Conservation (phyloP, 2,797 vertebrate genomes). For the Leptodactylus fallax region DNA sequence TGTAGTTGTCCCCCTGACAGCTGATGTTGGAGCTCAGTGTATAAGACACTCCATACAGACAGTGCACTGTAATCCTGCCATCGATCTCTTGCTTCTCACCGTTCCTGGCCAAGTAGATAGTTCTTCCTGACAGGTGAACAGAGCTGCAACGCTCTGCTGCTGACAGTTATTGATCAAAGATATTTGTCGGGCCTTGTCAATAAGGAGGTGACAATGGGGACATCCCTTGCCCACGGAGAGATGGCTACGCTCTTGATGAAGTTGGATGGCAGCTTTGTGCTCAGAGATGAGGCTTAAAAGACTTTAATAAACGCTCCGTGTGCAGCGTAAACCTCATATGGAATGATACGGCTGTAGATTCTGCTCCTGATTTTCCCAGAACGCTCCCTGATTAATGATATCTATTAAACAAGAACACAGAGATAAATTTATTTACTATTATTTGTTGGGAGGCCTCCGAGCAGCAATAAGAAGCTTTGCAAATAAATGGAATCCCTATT, state of each 20-base stretch:
- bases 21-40: slow-evolving; percentile 54
- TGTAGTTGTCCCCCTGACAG: slow-evolving; percentile 49
- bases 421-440: slow-evolving; percentile 61
- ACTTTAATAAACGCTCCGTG: slow-evolving; percentile 47
- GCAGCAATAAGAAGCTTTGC: slow-evolving; percentile 46
- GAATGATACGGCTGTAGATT: slow-evolving; percentile 53
- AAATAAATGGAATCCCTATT: slow-evolving; percentile 53
- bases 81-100: slow-evolving; percentile 59
- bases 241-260: slow-evolving; percentile 43
- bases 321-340: slow-evolving; percentile 32
- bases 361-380: slow-evolving; percentile 32
- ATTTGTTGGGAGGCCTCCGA: slow-evolving; percentile 37
- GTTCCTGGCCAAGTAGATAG: slow-evolving; percentile 58
- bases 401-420: slow-evolving; percentile 49
- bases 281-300: slow-evolving; percentile 36
- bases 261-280: slow-evolving; percentile 52
- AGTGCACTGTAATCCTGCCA: slow-evolving; percentile 58
- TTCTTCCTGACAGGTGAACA: slow-evolving; percentile 62
- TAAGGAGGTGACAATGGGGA: slow-evolving; percentile 57
- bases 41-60: slow-evolving; percentile 60
- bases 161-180: slow-evolving; percentile 64
- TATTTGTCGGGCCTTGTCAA: slow-evolving; percentile 61
- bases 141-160: slow-evolving; percentile 49
- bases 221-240: slow-evolving; percentile 46
- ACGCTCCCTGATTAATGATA: slow-evolving; percentile 50